phyloP scores from a whole-genome alignment of 2,888 invertebrate genomes.

The Gastrophysa polygoni region DNA sequence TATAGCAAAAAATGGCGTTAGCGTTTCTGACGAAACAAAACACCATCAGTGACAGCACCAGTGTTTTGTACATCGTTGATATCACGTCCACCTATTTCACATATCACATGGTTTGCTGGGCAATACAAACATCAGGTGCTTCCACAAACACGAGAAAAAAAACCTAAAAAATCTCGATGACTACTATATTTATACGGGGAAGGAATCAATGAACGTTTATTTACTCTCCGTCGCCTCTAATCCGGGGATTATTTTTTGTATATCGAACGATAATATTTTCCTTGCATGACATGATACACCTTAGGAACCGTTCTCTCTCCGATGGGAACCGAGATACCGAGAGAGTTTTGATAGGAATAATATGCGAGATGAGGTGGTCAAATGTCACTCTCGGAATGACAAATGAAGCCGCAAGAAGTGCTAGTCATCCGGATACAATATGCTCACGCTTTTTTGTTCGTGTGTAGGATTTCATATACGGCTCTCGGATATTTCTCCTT shows the following conservation, averaged over 20 bases:
- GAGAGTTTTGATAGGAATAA: slow-evolving; percentile 41
- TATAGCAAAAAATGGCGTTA: too few species aligned
- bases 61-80: too few species aligned
- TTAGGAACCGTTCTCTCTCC: neutral
- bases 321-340: slow-evolving; percentile 44
- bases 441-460: slow-evolving; percentile 35
- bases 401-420: slow-evolving; percentile 56
- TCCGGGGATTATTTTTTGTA: slow-evolving; percentile 16
- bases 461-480: slow-evolving; percentile 29
- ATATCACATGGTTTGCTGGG: too few species aligned
- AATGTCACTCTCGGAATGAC: slow-evolving; percentile 57
- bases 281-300: slow-evolving; percentile 16
- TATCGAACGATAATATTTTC: slow-evolving; percentile 28
- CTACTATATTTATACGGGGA: too few species aligned
- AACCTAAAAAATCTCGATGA: slow-evolving; percentile 5
- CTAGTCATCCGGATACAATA: slow-evolving; percentile 53
- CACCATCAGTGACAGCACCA: too few species aligned
- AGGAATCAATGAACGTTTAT: slow-evolving; percentile 12
- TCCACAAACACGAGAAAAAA: neutral
- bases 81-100: too few species aligned
- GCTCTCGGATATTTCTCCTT: slow-evolving; percentile 34
- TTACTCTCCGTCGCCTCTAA: slow-evolving; percentile 12
- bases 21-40: too few species aligned
- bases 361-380: slow-evolving; percentile 55
- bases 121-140: too few species aligned